Base-by-base conservation (phyloP, 2,797 vertebrate species). In the Hemitrygon akajei region DNA sequence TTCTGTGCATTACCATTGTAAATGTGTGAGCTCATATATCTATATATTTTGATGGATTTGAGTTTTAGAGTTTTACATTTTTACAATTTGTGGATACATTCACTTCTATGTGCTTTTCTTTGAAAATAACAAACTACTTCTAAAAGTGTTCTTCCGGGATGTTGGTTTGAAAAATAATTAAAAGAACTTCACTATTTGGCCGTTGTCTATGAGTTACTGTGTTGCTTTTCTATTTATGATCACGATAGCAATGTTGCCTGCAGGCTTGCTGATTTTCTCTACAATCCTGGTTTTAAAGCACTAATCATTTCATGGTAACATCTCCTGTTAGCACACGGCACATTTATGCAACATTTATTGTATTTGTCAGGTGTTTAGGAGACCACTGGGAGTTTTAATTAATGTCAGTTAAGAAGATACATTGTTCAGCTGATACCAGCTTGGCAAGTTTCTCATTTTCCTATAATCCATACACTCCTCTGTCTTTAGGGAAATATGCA, bases 361-460 rank as follows among this genome's bases (percentile, higher is more conserved):
- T 97, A 97, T 97, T 97, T 97, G 97, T 97, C 97, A 97, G 97
- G 97, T 98, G 96, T 97, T 97, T 97, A 97, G 97, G 96, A 97
- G 96, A 95, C 97, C 97, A 97, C 95, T 97, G 97, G 97, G 97
- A 97, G 96, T 97, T 97, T 97, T 97, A 97, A 97, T 98, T 98
- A 97, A 97, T 97, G 97, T 98, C 97, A 98, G 97, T 97, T 97
- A 97, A 96, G 96, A 97, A 97, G 97, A 97, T 97, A 97, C 97
- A 97, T 97, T 97, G 97, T 97, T 97, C 97, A 96, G 96, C 97
- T 97, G 95, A 96, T 97, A 97, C 96, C 97, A 96, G 97, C 96
- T 97, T 97, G 97, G 96, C 97, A 97, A 97, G 95, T 97, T 97
- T 96, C 97, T 97, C 97, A 97, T 97, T 97, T 97, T 97, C 96